Base-by-base conservation (phyloP, 2,797 vertebrate species). In the Tamandua tetradactyla region DNA sequence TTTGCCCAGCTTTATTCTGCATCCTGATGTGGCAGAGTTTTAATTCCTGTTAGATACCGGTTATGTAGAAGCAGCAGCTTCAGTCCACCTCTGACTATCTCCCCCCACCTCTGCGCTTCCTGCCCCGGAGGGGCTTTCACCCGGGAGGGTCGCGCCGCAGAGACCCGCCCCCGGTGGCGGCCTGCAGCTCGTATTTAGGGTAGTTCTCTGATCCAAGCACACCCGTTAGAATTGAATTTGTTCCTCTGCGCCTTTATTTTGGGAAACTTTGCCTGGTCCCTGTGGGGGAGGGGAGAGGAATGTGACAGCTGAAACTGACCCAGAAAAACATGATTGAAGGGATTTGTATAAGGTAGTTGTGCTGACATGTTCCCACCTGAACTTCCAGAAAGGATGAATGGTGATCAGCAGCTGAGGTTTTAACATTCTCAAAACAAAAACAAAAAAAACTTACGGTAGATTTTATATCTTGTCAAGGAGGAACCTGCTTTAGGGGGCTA, bases 241-340 rank as follows among this genome's bases (percentile, higher is more conserved):
- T 52, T 92, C 96, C 96, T 93, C 82, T 96, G 93, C 91, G 94
- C 59, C 85, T 96, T 96, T 97, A 96, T 97, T 97, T 97, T 96
- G 95, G 96, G 96, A 96, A 90, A 94, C 75, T 69, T 94, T 89
- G 52, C 71, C 75, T 93, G 92, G 88, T 96, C 96, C 88, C 95
- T 20, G 1, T 92, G 94, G 82, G 92, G 72, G 44, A 83, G 85
- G 87, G 91, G 76, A 93, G 81, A 91, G 59, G 82, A 47, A 83
- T 37, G 68, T 59, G 66, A 95, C 76, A 52, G 55, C 61, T 91
- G 93, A 95, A 81, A 95, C 13, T 97, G 97, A 97, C 97, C 96
- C 96, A 97, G 96, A 97, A 97, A 96, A 95, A 61, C 69, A 68
- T 42, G 93, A 69, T 27, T 57, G 91, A 61, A 86, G 37, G 47